Base-by-base conservation (phyloP, 2,113 vertebrate species). In the Paraplagusia blochii region DNA sequence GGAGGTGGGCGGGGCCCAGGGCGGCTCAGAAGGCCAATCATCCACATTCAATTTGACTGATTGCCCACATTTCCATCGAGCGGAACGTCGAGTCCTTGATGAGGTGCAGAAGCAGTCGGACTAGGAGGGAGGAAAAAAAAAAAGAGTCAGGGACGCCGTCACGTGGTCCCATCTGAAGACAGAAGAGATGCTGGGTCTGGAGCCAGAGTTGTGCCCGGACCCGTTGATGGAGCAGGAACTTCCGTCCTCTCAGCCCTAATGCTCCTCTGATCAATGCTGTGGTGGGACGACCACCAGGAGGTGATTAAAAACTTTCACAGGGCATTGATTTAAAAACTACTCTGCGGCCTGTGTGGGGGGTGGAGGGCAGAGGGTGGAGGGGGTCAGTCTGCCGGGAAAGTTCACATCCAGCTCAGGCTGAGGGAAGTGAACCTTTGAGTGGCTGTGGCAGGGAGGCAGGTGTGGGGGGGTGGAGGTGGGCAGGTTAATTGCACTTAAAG, bases 401-500 rank as follows among this genome's bases (percentile, higher is more conserved):
- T 71, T 74, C 57, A 47, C 38, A 22, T 65, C 73, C 59, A 61
- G 58, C 22, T 11, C 59, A 50, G 70, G 65, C 67, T 0, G 53
- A 69, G 50, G 46, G 71, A 73, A 69, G 78, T 70, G 74, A 63
- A 78, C 72, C 44, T 79, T 44, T 72, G 75, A 79, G 71, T 69
- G 76, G 76, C 63, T 66, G 65, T 65, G 78, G 80, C 64, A 59
- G 72, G 40, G 68, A 66, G 71, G 74, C 75, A 82, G 74, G 72
- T 81, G 83, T 74, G 76, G 57, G 74, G 76, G 75, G 74, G 63
- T 66, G 57, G 57, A 72, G 75, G 75, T 73, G 63, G 68, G 57
- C 71, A 39, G 44, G 80, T 91, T 92, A 92, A 92, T 91, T 92
- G 89, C 91, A 91, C 90, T 92, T 92, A 92, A 91, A 90, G 89